These are phyloP conservation scores for Pachycephus smyrnensis DNA, from an alignment of 2,888 invertebrate species.

Conservation along the genomic window DNA sequence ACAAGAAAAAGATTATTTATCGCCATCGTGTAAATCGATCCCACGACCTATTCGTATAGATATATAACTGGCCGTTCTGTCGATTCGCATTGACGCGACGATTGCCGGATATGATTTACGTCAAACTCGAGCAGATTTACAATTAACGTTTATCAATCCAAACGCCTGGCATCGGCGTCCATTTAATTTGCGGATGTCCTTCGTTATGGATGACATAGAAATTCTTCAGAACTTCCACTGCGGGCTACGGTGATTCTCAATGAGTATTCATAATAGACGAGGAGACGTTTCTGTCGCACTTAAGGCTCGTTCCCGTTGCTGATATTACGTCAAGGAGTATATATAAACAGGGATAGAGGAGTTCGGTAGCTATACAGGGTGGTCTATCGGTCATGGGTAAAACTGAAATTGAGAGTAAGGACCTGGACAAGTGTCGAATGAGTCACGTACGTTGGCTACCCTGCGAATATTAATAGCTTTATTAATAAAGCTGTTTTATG, in stretches of 20 bases:
- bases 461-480: slow-evolving; percentile 42
- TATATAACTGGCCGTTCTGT: neutral
- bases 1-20: neutral
- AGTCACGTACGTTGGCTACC: slow-evolving; percentile 31
- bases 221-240: neutral
- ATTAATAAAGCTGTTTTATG: slow-evolving; percentile 20
- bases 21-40: neutral
- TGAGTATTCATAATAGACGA: slow-evolving; percentile 53
- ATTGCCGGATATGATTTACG: neutral
- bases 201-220: neutral
- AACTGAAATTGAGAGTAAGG: neutral
- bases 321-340: slow-evolving; percentile 13
- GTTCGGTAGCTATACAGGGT: neutral
- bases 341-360: slow-evolving; percentile 5
- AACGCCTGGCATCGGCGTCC: neutral
- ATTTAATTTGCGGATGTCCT: neutral
- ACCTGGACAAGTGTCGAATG: slow-evolving; percentile 15
- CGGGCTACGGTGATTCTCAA: slow-evolving; percentile 18
- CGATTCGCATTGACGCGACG: neutral
- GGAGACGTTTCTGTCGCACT: slow-evolving; percentile 42
- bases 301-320: slow-evolving; percentile 36
- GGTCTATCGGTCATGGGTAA: neutral
- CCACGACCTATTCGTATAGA: neutral
- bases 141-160: neutral
- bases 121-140: neutral